phyloP scores from a whole-genome alignment of 2,797 vertebrate genomes.

The Lagocephalus sceleratus region DNA sequence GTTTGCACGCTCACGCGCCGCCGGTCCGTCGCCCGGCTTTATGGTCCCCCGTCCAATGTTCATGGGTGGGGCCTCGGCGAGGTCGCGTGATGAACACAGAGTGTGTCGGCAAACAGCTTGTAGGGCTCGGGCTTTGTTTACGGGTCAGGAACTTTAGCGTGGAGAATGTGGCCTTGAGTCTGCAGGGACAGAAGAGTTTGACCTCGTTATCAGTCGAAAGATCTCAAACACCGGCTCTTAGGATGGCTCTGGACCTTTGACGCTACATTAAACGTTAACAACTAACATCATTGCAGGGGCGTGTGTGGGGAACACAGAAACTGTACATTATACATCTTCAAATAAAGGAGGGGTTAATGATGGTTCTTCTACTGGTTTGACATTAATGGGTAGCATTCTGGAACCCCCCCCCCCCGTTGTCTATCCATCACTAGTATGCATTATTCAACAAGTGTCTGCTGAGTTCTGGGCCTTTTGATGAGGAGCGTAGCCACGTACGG shows the following conservation, averaged over 20 bases:
- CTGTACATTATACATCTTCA: neutral
- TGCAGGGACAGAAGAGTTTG: constrained; percentile 21
- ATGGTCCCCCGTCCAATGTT: constrained; percentile 64
- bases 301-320: neutral
- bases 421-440: constrained; percentile 60
- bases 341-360: neutral
- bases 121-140: neutral
- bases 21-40: constrained; percentile 37
- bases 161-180: constrained; percentile 17
- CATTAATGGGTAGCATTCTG: constrained; percentile 33
- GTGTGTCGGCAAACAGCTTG: constrained; percentile 19
- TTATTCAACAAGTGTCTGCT: constrained; percentile 52
- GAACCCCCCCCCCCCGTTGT: constrained; percentile 42
- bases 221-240: neutral
- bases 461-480: constrained; percentile 30
- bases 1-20: constrained; percentile 3
- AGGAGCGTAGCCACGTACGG: constrained; percentile 9
- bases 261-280: neutral
- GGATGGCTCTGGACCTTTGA: neutral
- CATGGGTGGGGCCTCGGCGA: constrained; percentile 52
- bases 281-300: neutral
- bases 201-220: constrained; percentile 15
- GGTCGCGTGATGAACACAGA: constrained; percentile 42
- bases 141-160: constrained; percentile 17
- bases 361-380: neutral